Conservation (phyloP, 2,113 vertebrate genomes). For the Xiphophorus maculatus region DNA sequence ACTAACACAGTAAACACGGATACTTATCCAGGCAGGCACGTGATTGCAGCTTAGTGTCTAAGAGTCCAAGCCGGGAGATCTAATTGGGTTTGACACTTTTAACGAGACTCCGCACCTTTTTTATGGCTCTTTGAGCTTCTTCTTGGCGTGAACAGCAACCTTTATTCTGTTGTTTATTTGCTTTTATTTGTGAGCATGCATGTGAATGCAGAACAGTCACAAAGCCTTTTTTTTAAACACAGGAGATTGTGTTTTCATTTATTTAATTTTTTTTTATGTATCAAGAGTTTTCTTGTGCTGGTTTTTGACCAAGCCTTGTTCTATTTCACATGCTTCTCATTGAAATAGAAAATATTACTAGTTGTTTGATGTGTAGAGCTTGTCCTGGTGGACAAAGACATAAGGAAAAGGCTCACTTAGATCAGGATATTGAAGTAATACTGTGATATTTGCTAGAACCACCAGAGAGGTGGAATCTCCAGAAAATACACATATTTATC, state of each 20-base stretch:
- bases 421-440: no score
- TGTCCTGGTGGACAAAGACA: not conserved
- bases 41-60: conserved; percentile 64
- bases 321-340: not conserved
- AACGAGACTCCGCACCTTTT: conserved; percentile 49
- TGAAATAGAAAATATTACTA: not conserved
- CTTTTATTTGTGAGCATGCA: not conserved
- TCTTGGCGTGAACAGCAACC: conserved; percentile 13
- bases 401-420: no score
- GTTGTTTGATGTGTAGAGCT: not conserved
- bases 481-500: not conserved
- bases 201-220: not conserved
- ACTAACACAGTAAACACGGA: conserved; percentile 52
- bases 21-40: conserved; percentile 39
- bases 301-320: not conserved
- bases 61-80: conserved; percentile 42
- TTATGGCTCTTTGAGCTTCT: conserved; percentile 41
- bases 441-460: not conserved
- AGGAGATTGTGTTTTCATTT: no score
- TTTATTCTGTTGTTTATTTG: conserved; percentile 2
- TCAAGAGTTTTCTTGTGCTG: conserved; percentile 1
- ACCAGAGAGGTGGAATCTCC: not conserved
- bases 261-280: not conserved
- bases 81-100: conserved; percentile 65
- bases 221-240: not conserved